Evolutionary conservation across 2,888 invertebrate genomes (phyloP).

Genomic region (Neoitamus cyanurus): DNA sequence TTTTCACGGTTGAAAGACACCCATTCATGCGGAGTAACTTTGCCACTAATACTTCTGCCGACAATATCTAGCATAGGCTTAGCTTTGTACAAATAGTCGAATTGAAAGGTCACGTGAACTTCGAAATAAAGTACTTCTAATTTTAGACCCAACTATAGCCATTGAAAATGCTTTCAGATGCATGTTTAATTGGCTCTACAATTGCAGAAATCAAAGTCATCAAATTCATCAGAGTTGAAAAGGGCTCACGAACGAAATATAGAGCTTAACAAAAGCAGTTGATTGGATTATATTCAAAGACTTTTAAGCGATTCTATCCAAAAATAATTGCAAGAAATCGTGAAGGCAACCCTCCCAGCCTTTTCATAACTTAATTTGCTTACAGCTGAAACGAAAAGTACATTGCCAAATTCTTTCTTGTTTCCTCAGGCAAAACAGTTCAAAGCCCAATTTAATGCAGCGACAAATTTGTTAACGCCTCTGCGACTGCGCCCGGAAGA

Average conservation of each 20-base stretch:
- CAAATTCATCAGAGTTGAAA: background rate
- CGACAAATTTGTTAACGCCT: background rate
- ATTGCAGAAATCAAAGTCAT: background rate
- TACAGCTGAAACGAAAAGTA: background rate
- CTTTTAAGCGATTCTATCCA: background rate
- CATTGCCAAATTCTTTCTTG: background rate
- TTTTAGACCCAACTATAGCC: background rate
- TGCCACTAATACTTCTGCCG: background rate
- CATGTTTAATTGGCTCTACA: background rate
- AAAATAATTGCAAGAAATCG: background rate
- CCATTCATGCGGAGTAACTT: background rate
- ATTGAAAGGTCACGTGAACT: background rate
- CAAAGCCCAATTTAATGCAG: background rate
- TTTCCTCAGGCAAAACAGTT: background rate
- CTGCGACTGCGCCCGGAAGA: background rate
- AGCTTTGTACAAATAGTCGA: background rate
- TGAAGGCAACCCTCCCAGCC: background rate
- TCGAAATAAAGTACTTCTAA: background rate
- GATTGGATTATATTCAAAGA: background rate
- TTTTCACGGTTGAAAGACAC: background rate
- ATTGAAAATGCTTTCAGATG: background rate
- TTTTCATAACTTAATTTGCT: background rate
- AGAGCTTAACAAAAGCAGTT: background rate
- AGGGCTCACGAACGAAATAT: background rate
- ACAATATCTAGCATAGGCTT: background rate